Base-by-base conservation (phyloP, 2,113 vertebrate genomes). In the Neodon shergylaensis region DNA sequence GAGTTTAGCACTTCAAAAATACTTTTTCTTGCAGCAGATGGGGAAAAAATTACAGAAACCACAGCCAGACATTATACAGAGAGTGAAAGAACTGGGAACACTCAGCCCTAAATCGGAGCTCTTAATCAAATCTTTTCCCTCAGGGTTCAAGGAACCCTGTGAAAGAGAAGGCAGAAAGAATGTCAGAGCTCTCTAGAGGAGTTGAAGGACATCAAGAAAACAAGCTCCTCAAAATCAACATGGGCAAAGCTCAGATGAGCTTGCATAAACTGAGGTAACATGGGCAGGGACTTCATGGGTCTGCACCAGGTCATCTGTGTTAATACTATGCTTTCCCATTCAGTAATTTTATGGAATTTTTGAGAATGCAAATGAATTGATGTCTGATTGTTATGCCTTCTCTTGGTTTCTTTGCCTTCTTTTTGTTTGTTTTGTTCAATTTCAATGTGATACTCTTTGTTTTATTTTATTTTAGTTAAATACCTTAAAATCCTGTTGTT, bases 241-340 rank as follows among this genome's bases (percentile, higher is more conserved):
- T 13, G 36, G n/a, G 11, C 3, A 28, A 82, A 63, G 24, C 3
- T 28, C 7, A 42, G 9, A 17, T 26, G 7, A 83, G 16, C 54
- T 63, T 24, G 42, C 13, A 28, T 14, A 42, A 7, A 28, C 22
- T 2, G 1, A 61, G 54, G 14, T 13, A 83, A 54, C 22, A 28
- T 39, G 52, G 9, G 1, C 54, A 42, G 3, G 11, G 52, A 1
- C 7, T 4, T 5, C 1, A 28, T 14, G 0, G 3, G 0, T 28
- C 7, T 58, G 12, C 1, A 14, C 1, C 11, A 14, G 36, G 52
- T 14, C 6, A 7, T 82, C 17, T 81, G 33, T 3, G 4, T 58
- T 39, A 26, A 6, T 7, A 14, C 4, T 58, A 7, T 39, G 12
- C 2, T 12, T 82, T 82, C 21, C 6, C 39, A 4, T 82, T 82